These are phyloP conservation scores for Colossoma macropomum DNA, from an alignment of 2,113 vertebrate genomes.

Conservation along the genomic window DNA sequence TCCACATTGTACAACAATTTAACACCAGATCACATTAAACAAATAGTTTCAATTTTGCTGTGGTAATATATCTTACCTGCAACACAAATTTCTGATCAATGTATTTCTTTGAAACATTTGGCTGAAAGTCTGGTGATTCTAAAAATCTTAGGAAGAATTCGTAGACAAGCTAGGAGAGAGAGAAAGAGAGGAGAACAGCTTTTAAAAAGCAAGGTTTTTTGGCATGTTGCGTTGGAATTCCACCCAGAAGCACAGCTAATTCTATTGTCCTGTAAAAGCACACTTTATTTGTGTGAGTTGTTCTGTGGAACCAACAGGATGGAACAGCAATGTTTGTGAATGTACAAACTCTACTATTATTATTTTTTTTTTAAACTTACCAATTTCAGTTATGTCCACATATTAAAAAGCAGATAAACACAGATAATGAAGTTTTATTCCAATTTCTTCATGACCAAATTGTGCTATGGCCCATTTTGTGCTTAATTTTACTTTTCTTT, in stretches of 20 bases:
- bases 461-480: too few species aligned
- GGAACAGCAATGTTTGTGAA: too few species aligned
- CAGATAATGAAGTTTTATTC: too few species aligned
- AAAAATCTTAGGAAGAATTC: constrained; percentile 99
- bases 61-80: constrained; percentile 81
- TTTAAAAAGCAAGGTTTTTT: neutral
- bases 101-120: constrained; percentile 98
- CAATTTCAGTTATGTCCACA: too few species aligned
- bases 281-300: too few species aligned
- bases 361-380: too few species aligned
- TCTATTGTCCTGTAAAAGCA: neutral
- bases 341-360: too few species aligned
- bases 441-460: too few species aligned
- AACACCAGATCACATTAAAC: neutral
- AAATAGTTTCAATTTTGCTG: neutral
- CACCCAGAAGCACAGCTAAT: neutral
- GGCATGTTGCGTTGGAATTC: neutral
- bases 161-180: constrained; percentile 90
- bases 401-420: too few species aligned
- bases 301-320: too few species aligned
- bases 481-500: too few species aligned
- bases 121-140: constrained; percentile 97
- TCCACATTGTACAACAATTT: neutral
- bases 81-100: constrained; percentile 99
- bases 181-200: constrained; percentile 46